Conservation (phyloP, 2,797 vertebrate genomes). For the Gymnothorax reevesii region DNA sequence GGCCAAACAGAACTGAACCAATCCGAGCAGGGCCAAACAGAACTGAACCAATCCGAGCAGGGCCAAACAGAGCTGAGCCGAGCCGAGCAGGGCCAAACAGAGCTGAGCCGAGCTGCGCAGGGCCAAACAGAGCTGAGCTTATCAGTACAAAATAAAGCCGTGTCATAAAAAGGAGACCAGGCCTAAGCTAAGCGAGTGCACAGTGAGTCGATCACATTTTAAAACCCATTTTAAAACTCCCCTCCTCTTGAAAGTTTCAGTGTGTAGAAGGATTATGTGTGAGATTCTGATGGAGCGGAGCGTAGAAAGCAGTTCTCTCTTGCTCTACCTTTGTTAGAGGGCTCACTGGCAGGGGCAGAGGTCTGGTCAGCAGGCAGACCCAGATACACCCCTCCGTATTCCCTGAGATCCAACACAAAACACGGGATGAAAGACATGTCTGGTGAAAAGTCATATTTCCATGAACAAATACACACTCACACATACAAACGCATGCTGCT, state of each 20-base stretch:
- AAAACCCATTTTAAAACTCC: no score
- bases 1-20: no score
- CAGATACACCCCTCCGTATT: slow-evolving; percentile 95
- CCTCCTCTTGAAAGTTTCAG: no score
- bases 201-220: no score
- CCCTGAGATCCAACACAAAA: slow-evolving; percentile 66
- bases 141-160: no score
- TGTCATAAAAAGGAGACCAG: no score
- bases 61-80: no score
- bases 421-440: not conserved
- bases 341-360: slow-evolving; percentile 76
- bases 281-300: not conserved
- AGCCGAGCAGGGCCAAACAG: no score
- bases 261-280: not conserved
- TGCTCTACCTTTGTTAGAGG: slow-evolving; percentile 80
- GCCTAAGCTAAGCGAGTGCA: no score
- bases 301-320: not conserved
- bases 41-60: no score
- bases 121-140: not conserved
- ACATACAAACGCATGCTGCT: not conserved
- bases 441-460: not conserved
- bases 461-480: not conserved
- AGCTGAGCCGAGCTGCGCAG: not conserved
- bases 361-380: slow-evolving; percentile 83
- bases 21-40: no score